Base-by-base conservation (phyloP, 2,113 vertebrate species). In the Arenaria interpres region DNA sequence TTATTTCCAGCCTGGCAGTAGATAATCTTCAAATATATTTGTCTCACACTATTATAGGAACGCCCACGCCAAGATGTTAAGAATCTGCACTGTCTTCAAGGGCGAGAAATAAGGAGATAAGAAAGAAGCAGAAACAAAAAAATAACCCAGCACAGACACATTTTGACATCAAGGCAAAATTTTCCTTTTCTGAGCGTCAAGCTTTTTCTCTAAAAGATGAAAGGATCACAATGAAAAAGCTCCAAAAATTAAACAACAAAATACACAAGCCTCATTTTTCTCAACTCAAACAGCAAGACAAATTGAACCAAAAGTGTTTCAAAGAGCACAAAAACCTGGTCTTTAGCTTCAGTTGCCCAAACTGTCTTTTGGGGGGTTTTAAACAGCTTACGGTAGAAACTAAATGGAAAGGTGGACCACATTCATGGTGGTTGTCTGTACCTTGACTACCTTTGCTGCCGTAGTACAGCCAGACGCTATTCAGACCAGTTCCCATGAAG, bases 51-150 rank as follows among this genome's bases (percentile, higher is more conserved):
- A 4, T 46, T 46, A 86, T 11, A n/a, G 46, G 45, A 92, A 71
- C 35, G 66, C 33, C n/a, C 28, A 39, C 0, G 0, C 4, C 10
- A 75, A 9, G 35, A 59, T 37, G 14, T 67, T 81, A 94, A 72
- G n/a, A 28, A 68, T 45, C 37, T 68, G 51, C 19, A 50, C 21
- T 71, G 35, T 43, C 59, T 93, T 77, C 35, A 64, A 35, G 10
- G 48, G 13, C 20, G 80, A 91, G 33, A 94, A 72, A 83, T 1
- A 14, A 9, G 11, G 12, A 84, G 41, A 64, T 23, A 86, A 20
- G 24, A 68, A 92, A 71, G 28, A 73, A 77, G 59, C 2, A 27
- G 10, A 14, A 57, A 54, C 12, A 80, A 53, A 64, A 50, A 50
- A 50, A 50, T 23, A 12, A 22, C 11, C 0, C 28, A 75, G 18